Conservation (phyloP, 2,797 vertebrate species). For the Helarctos malayanus region DNA sequence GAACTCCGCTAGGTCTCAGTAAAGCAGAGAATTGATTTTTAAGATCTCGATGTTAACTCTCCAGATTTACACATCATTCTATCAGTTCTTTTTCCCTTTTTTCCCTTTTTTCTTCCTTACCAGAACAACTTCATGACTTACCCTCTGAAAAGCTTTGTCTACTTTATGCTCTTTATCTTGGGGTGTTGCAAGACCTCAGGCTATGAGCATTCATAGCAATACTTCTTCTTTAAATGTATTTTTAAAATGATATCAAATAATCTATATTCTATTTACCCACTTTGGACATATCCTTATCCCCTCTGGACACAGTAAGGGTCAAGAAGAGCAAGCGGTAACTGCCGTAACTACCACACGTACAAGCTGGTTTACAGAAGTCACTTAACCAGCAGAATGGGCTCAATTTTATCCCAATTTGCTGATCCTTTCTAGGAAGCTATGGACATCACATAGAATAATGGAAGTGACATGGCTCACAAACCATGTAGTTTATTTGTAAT, state of each 20-base stretch:
- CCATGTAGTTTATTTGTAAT: background rate
- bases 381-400: background rate
- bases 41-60: slow-evolving; percentile 68
- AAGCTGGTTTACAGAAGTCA: background rate
- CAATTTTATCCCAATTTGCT: background rate
- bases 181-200: background rate
- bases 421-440: background rate
- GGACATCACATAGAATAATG: background rate
- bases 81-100: background rate
- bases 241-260: background rate
- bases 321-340: background rate
- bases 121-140: background rate
- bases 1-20: slow-evolving; percentile 22
- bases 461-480: background rate
- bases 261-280: background rate
- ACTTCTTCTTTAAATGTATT: background rate
- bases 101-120: background rate
- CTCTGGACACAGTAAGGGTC: background rate
- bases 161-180: background rate
- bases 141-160: background rate
- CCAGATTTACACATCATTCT: slow-evolving; percentile 26
- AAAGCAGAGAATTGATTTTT: slow-evolving; percentile 70
- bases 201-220: background rate
- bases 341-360: background rate
- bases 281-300: background rate